phyloP scores from a whole-genome alignment of 2,888 invertebrate genomes.

The Lasiommata megera region DNA sequence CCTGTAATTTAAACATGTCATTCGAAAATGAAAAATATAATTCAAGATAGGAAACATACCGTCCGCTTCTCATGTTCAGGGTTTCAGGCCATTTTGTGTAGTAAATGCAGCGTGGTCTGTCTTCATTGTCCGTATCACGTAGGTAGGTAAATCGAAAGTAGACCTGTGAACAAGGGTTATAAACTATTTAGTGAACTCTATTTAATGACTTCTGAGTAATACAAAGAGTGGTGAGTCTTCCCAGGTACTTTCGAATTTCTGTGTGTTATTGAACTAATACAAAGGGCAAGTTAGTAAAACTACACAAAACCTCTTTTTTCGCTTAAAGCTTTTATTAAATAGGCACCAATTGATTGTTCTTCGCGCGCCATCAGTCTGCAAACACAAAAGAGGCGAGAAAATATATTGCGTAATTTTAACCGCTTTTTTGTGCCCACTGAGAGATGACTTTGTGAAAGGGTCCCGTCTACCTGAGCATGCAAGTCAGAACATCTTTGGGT shows the following conservation, averaged over 20 bases:
- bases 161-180: background rate
- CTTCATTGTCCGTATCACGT: background rate
- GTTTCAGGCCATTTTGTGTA: too few species aligned
- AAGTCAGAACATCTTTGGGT: background rate
- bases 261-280: background rate
- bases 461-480: background rate
- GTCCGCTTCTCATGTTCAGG: too few species aligned
- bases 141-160: background rate
- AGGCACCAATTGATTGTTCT: background rate
- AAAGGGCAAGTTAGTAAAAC: background rate
- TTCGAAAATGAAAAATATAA: too few species aligned
- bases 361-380: background rate
- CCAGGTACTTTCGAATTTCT: constrained; percentile 5
- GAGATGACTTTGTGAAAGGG: constrained; percentile 12
- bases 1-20: too few species aligned
- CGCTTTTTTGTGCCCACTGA: constrained; percentile 5
- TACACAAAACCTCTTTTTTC: background rate
- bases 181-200: background rate
- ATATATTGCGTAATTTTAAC: constrained; percentile 19
- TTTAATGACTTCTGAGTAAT: background rate
- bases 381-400: constrained; percentile 5
- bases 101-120: too few species aligned
- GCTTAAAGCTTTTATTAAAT: background rate
- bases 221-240: background rate
- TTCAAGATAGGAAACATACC: too few species aligned